Evolutionary conservation across 2,113 vertebrate genomes (phyloP).

Genomic region (Prochilodus magdalenae): DNA sequence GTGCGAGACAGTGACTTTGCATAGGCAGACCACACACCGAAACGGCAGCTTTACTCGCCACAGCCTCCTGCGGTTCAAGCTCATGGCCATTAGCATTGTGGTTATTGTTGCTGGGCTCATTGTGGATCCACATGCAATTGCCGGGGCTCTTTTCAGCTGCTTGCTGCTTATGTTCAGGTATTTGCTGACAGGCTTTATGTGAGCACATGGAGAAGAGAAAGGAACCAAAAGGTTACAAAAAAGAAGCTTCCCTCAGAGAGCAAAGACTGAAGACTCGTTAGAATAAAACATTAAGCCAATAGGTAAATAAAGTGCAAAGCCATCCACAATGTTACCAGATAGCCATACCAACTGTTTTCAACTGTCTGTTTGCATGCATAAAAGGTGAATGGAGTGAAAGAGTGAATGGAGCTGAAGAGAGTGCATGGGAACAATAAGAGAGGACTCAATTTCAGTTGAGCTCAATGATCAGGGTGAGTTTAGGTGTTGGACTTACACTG

Average conservation of each 20-base stretch:
- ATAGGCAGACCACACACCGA: constrained; percentile 69
- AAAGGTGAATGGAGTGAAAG: constrained; percentile 38
- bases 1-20: constrained; percentile 76
- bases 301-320: constrained; percentile 71
- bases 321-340: constrained; percentile 55
- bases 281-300: constrained; percentile 65
- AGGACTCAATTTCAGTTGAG: constrained; percentile 49
- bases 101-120: constrained; percentile 66
- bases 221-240: constrained; percentile 22
- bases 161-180: constrained; percentile 59
- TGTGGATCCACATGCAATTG: constrained; percentile 63
- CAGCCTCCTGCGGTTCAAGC: constrained; percentile 48
- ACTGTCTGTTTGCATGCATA: constrained; percentile 58
- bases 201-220: constrained; percentile 57
- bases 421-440: constrained; percentile 27
- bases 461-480: constrained; percentile 10
- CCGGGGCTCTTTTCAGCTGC: constrained; percentile 59
- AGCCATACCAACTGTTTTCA: constrained; percentile 67
- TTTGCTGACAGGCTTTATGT: constrained; percentile 73
- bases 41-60: constrained; percentile 56
- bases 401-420: constrained; percentile 13
- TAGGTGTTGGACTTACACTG: constrained; percentile 78
- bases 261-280: constrained; percentile 60
- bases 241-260: constrained; percentile 58
- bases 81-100: constrained; percentile 50